Evolutionary conservation across 1,140 invertebrate species (phyloP).

Genomic region (Pinna nobilis): DNA sequence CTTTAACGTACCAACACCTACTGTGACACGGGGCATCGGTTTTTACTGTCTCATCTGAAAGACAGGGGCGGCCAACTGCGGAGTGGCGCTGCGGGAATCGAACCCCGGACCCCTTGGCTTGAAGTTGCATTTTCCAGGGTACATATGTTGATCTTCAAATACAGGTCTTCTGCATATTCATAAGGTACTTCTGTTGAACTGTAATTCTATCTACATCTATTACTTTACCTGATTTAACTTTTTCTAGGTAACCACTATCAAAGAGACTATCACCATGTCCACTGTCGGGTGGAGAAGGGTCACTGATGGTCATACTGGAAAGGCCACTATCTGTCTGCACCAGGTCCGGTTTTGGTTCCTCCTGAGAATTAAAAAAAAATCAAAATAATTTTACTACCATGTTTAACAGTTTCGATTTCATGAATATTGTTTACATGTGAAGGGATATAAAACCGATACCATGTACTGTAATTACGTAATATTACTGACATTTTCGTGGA

Average conservation of each 20-base stretch:
- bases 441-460: too few relatives aligned
- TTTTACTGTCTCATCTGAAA: too few relatives aligned
- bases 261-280: constrained; percentile 1
- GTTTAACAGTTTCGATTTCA: neutral
- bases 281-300: constrained; percentile 11
- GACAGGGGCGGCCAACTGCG: too few relatives aligned
- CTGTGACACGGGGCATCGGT: too few relatives aligned
- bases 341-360: neutral
- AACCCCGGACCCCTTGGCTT: too few relatives aligned
- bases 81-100: too few relatives aligned
- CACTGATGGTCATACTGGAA: neutral
- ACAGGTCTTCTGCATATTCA: neutral
- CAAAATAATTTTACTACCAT: neutral
- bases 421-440: too few relatives aligned
- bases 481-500: too few relatives aligned
- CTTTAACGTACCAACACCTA: too few relatives aligned
- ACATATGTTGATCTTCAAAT: neutral
- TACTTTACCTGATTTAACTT: constrained; percentile 5
- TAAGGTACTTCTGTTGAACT: too few relatives aligned
- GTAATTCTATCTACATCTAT: too few relatives aligned
- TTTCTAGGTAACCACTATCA: constrained; percentile 13
- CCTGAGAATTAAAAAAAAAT: neutral
- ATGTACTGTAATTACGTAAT: too few relatives aligned
- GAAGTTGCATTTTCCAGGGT: neutral
- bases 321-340: constrained; percentile 2